Conservation (phyloP, 2,888 invertebrate genomes). For the Magallana nippona region DNA sequence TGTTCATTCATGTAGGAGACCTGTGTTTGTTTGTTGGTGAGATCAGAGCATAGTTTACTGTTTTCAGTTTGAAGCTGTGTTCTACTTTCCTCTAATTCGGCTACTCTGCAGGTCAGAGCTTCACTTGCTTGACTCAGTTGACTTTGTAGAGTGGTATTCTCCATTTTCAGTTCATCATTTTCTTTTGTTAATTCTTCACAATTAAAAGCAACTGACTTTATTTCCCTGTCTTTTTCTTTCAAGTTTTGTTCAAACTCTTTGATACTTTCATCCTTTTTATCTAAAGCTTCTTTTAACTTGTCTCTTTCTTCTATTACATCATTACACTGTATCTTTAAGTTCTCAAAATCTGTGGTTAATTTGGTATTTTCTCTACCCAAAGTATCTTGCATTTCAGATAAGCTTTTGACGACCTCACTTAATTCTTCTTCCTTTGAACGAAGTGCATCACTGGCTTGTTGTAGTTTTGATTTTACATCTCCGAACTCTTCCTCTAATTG, state of each 20-base stretch:
- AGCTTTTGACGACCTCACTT: constrained; percentile 16
- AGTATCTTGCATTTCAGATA: constrained; percentile 42
- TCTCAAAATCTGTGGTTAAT: constrained; percentile 59
- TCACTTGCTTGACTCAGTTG: constrained; percentile 45
- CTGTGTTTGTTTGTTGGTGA: constrained; percentile 35
- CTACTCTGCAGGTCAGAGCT: constrained; percentile 38
- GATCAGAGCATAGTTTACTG: not conserved
- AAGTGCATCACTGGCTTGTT: constrained; percentile 47
- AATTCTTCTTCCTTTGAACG: constrained; percentile 49
- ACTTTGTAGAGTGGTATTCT: not conserved
- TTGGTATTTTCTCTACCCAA: constrained; percentile 56
- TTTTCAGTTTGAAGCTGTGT: constrained; percentile 30
- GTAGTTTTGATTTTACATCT: constrained; percentile 47
- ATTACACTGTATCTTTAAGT: constrained; percentile 42
- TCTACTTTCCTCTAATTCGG: constrained; percentile 37
- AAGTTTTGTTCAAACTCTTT: constrained; percentile 41
- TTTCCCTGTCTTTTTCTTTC: constrained; percentile 39
- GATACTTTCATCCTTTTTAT: constrained; percentile 37
- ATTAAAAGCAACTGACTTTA: constrained; percentile 41
- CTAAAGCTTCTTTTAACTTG: constrained; percentile 36
- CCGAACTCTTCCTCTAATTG: constrained; percentile 38
- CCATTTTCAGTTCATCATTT: constrained; percentile 31
- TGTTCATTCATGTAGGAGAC: constrained; percentile 35
- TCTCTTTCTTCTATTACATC: constrained; percentile 40
- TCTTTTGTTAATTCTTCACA: constrained; percentile 38